phyloP scores from a whole-genome alignment of 2,797 vertebrate genomes.

The Dicrostonyx torquatus region DNA sequence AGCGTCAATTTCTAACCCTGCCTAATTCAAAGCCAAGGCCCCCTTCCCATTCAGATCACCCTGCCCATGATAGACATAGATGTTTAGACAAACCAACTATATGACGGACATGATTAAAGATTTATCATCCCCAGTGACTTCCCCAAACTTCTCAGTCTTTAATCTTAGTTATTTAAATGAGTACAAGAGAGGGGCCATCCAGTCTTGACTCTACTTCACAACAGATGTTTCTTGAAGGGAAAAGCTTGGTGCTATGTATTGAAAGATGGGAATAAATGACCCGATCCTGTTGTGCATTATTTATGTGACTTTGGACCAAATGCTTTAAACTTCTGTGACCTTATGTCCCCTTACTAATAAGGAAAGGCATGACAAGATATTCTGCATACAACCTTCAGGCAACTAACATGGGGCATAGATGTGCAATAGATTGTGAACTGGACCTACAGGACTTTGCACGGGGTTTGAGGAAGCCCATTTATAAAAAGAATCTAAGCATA shows the following conservation, averaged over 20 bases:
- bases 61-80: conserved; percentile 53
- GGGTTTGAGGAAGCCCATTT: background rate
- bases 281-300: background rate
- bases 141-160: conserved; percentile 21
- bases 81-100: conserved; percentile 56
- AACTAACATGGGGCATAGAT: background rate
- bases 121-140: conserved; percentile 43
- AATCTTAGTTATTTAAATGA: conserved; percentile 38
- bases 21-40: conserved; percentile 38
- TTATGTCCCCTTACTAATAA: background rate
- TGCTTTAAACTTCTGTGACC: background rate
- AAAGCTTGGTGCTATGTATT: background rate
- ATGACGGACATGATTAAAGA: conserved; percentile 69
- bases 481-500: background rate
- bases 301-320: background rate
- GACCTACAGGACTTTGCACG: background rate
- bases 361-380: background rate
- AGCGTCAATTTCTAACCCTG: conserved; percentile 3
- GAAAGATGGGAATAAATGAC: background rate
- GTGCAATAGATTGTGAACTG: background rate
- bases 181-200: background rate
- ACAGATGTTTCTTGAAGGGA: background rate
- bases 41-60: conserved; percentile 43
- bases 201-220: background rate
- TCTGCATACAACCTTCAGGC: background rate